phyloP scores from a whole-genome alignment of 1,140 invertebrate genomes.

The Conus betulinus region DNA sequence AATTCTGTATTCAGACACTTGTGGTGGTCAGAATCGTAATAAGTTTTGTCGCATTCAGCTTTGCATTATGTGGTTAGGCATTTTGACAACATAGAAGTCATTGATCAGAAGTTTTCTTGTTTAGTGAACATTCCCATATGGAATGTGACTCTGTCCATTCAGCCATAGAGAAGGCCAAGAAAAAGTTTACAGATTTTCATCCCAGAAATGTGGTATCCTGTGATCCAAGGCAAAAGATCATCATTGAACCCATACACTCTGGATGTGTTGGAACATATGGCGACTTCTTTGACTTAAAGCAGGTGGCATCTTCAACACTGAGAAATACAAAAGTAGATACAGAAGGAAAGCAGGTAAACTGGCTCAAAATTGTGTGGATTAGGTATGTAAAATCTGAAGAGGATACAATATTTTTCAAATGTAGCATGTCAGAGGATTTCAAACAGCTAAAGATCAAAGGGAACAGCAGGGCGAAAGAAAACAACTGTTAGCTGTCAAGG shows the following conservation, averaged over 20 bases:
- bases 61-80: slow-evolving; percentile 19
- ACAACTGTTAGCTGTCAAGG: not conserved
- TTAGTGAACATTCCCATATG: slow-evolving; percentile 47
- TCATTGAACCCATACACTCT: slow-evolving; percentile 15
- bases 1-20: slow-evolving; percentile 44
- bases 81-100: slow-evolving; percentile 1
- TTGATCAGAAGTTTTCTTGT: slow-evolving; percentile 50
- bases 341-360: slow-evolving; percentile 20
- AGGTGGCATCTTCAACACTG: not conserved
- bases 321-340: slow-evolving; percentile 24
- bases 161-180: slow-evolving; percentile 36
- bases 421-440: slow-evolving; percentile 5
- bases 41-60: slow-evolving; percentile 36
- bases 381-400: slow-evolving; percentile 25
- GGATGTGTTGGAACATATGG: slow-evolving; percentile 8
- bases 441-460: slow-evolving; percentile 9
- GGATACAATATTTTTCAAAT: slow-evolving; percentile 23
- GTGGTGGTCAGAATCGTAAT: slow-evolving; percentile 51
- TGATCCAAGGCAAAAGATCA: slow-evolving; percentile 11
- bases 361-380: slow-evolving; percentile 26
- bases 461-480: slow-evolving; percentile 11
- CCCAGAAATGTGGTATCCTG: slow-evolving; percentile 33
- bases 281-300: slow-evolving; percentile 15
- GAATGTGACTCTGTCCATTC: slow-evolving; percentile 49
- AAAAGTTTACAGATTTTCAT: slow-evolving; percentile 40